phyloP scores from a whole-genome alignment of 2,797 vertebrate species.

The Emys orbicularis region DNA sequence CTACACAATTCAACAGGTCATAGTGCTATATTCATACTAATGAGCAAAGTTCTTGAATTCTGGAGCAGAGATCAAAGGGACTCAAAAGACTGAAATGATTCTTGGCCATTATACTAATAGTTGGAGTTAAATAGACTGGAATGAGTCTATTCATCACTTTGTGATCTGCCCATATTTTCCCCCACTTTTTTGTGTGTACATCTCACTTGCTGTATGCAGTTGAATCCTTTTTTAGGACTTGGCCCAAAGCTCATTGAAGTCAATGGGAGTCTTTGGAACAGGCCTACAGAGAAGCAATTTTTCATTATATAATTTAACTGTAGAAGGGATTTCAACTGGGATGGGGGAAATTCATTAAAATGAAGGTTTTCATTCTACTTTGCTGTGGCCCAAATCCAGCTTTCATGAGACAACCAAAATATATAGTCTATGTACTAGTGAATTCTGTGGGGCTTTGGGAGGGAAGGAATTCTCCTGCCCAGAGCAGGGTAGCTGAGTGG shows the following conservation, averaged over 20 bases:
- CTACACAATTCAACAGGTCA: background rate
- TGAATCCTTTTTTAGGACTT: background rate
- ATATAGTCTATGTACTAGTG: background rate
- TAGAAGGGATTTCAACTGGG: background rate
- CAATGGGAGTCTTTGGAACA: background rate
- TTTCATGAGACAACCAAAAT: background rate
- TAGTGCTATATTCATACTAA: background rate
- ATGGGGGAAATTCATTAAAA: background rate
- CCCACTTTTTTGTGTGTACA: background rate
- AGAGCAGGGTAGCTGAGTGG: background rate
- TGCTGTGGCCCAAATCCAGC: background rate
- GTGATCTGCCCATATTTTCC: background rate
- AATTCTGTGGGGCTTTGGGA: background rate
- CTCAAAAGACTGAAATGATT: slow-evolving; percentile 67
- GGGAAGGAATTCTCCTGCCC: background rate
- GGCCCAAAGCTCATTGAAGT: background rate
- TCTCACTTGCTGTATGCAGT: background rate
- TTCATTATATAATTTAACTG: background rate
- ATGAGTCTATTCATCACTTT: slow-evolving; percentile 50
- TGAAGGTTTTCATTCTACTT: background rate
- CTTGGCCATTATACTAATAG: slow-evolving; percentile 64
- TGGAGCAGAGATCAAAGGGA: slow-evolving; percentile 36
- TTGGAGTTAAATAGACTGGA: slow-evolving; percentile 54
- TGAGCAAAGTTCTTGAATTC: slow-evolving; percentile 27
- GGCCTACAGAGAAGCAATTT: background rate